Percentiles rank a stretch among this genome's conserved stretches.
Evolutionary conservation across 2,113 vertebrate species (phyloP).

Genomic region (Paraplagusia blochii): DNA sequence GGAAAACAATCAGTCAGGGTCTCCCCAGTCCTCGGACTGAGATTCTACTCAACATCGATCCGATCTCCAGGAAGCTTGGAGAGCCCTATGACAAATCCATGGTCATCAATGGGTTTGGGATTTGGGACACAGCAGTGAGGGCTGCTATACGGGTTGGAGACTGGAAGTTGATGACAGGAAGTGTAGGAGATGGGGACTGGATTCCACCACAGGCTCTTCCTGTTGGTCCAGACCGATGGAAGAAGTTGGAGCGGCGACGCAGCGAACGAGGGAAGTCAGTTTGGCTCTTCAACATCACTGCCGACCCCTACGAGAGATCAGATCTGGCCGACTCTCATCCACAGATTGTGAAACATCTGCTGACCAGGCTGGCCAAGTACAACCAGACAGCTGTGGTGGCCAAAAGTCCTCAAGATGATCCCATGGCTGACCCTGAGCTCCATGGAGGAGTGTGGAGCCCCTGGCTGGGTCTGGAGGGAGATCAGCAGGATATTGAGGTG

Average conservation of each 20-base stretch:
- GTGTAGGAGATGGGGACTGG: constrained; percentile 89
- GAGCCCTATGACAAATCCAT: constrained; percentile 80
- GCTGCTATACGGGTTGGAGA: constrained; percentile 86
- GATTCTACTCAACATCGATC: constrained; percentile 95
- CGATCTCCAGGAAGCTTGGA: constrained; percentile 85
- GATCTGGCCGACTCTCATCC: constrained; percentile 82
- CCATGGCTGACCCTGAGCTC: constrained; percentile 86
- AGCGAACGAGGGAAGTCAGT: constrained; percentile 81
- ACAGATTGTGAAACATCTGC: constrained; percentile 82
- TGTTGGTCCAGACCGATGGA: constrained; percentile 77
- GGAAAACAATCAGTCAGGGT: constrained; percentile 86
- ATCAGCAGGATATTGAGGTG: constrained; percentile 8
- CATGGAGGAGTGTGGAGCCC: constrained; percentile 90
- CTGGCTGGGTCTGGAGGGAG: constrained; percentile 80
- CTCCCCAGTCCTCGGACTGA: constrained; percentile 83
- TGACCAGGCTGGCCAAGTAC: constrained; percentile 82
- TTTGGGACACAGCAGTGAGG: constrained; percentile 92
- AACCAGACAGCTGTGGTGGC: constrained; percentile 86
- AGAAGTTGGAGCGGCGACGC: constrained; percentile 80
- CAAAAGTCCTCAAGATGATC: constrained; percentile 87
- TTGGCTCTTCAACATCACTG: constrained; percentile 91
- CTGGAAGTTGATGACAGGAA: constrained; percentile 91
- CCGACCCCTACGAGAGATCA: constrained; percentile 86
- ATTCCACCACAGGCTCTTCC: constrained; percentile 83
- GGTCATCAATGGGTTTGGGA: constrained; percentile 83